These are phyloP conservation scores for Lamprotornis superbus DNA, from an alignment of 2,113 vertebrate genomes.

Conservation along the genomic window DNA sequence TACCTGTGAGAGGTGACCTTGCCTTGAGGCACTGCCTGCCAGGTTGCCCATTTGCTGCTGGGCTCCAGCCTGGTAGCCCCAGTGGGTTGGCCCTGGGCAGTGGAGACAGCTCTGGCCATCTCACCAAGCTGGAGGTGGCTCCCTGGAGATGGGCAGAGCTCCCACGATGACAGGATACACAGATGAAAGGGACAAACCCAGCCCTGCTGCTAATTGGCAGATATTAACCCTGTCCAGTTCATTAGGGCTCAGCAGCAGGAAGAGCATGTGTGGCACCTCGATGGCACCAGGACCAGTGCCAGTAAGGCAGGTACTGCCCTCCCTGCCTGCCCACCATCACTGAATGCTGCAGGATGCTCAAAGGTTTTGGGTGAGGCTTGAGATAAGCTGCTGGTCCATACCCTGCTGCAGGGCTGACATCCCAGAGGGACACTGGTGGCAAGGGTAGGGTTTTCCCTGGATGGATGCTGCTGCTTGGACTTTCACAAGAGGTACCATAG, in stretches of 20 bases:
- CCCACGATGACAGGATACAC: accelerated
- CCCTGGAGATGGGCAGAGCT: background rate
- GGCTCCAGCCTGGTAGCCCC: background rate
- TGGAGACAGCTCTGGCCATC: background rate
- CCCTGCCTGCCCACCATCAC: accelerated
- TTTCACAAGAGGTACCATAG: background rate
- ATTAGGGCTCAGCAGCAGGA: accelerated
- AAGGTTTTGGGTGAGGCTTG: background rate
- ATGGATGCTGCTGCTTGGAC: background rate
- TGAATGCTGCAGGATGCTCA: accelerated
- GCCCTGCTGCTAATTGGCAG: background rate
- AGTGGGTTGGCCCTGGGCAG: background rate
- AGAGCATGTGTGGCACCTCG: accelerated
- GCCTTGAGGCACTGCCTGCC: background rate
- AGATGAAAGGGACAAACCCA: background rate
- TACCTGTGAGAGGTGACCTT: background rate
- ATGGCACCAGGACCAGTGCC: background rate
- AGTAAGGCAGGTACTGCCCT: background rate
- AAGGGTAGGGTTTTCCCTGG: background rate
- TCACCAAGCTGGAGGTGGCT: background rate
- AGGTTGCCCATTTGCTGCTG: background rate
- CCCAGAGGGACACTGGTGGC: background rate
- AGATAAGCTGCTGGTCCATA: background rate
- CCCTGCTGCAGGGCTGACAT: background rate
- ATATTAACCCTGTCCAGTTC: background rate